These are phyloP conservation scores for Thalassarche chlororhynchos DNA, from an alignment of 2,113 vertebrate species.

Conservation along the genomic window DNA sequence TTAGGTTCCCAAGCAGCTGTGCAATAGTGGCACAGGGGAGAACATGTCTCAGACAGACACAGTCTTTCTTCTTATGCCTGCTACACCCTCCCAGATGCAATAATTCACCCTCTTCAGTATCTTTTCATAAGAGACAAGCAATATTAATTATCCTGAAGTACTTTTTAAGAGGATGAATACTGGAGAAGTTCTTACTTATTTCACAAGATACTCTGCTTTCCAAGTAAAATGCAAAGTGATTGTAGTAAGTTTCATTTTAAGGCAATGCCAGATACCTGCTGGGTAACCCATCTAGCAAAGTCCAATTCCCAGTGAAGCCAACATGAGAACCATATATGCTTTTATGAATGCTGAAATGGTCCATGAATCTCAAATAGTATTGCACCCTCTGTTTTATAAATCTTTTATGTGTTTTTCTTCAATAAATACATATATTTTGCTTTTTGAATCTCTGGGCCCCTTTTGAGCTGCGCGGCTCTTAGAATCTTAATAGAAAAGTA, in stretches of 20 bases:
- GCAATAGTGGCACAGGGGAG: neutral
- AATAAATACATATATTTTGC: constrained; percentile 56
- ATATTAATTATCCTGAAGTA: neutral
- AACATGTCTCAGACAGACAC: neutral
- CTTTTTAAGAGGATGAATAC: neutral
- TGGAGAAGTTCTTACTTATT: neutral
- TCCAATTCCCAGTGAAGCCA: neutral
- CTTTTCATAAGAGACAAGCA: neutral
- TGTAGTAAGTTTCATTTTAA: neutral
- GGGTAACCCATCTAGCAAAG: neutral
- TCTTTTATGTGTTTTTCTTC: constrained; percentile 66
- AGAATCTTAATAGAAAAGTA: constrained; percentile 36
- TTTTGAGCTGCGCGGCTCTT: neutral
- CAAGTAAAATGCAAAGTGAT: constrained; percentile 10
- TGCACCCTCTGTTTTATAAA: constrained; percentile 59
- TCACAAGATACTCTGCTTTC: neutral
- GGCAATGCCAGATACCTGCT: neutral
- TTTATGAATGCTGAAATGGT: constrained; percentile 27
- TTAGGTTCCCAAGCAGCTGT: neutral
- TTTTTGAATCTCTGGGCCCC: neutral
- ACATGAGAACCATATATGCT: neutral
- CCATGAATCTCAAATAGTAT: constrained; percentile 47
- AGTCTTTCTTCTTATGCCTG: neutral
- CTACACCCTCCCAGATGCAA: neutral
- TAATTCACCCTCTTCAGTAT: neutral